Conservation (phyloP, 1,140 invertebrate species). For the Bombyx mandarina region DNA sequence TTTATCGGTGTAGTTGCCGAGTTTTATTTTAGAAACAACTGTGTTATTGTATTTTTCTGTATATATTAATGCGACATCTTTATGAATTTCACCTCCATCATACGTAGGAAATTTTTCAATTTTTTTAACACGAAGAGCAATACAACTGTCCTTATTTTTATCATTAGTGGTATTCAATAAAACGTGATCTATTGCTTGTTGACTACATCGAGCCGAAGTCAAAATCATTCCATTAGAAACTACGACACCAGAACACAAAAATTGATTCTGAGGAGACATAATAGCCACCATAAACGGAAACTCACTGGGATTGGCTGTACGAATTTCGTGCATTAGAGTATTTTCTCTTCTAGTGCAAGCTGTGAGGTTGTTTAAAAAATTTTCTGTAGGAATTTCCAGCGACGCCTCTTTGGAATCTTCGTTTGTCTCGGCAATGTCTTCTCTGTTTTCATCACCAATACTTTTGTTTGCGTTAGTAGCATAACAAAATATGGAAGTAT, state of each 20-base stretch:
- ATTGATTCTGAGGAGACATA: slow-evolving; percentile 51
- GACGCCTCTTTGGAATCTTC: slow-evolving; percentile 44
- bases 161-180: slow-evolving; percentile 43
- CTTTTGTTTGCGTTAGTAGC: slow-evolving; percentile 46
- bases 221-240: slow-evolving; percentile 50
- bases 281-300: slow-evolving; percentile 56
- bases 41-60: slow-evolving; percentile 47
- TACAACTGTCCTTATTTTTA: slow-evolving; percentile 33
- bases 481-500: too few relatives aligned
- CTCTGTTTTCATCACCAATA: slow-evolving; percentile 32
- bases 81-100: slow-evolving; percentile 26
- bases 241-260: slow-evolving; percentile 48
- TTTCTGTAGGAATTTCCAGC: slow-evolving; percentile 36
- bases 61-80: slow-evolving; percentile 48
- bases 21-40: slow-evolving; percentile 36
- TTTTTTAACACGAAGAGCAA: slow-evolving; percentile 39
- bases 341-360: slow-evolving; percentile 40
- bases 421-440: slow-evolving; percentile 36
- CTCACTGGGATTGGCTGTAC: slow-evolving; percentile 27
- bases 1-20: slow-evolving; percentile 39
- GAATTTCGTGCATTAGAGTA: slow-evolving; percentile 48
- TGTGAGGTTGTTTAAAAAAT: slow-evolving; percentile 28
- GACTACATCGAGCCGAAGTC: slow-evolving; percentile 44
- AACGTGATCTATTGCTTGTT: slow-evolving; percentile 32
- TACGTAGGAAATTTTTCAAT: slow-evolving; percentile 51